Conservation (phyloP, 2,113 vertebrate species). For the Pseudolaguvia tuberculata region DNA sequence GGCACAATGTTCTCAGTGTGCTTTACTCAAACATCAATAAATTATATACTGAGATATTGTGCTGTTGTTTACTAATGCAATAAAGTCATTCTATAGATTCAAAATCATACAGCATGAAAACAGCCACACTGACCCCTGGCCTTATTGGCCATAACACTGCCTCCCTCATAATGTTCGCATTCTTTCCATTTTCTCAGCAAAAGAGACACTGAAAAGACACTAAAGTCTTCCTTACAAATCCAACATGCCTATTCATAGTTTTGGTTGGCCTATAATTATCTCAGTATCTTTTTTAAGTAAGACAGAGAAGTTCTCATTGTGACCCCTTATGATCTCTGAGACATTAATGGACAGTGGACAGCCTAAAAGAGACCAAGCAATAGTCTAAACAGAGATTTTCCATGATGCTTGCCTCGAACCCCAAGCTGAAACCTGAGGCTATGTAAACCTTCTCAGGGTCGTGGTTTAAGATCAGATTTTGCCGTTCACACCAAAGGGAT, state of each 20-base stretch:
- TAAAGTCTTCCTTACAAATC: slow-evolving; percentile 56
- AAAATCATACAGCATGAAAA: slow-evolving; percentile 6
- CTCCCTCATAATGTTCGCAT: slow-evolving; percentile 56
- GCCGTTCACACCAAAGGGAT: slow-evolving; percentile 12
- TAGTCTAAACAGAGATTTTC: slow-evolving; percentile 32
- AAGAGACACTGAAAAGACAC: slow-evolving; percentile 47
- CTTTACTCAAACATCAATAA: slow-evolving; percentile 7
- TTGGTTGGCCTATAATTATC: slow-evolving; percentile 52
- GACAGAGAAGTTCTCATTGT: slow-evolving; percentile 39
- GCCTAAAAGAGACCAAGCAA: slow-evolving; percentile 20
- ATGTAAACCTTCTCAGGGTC: slow-evolving; percentile 31
- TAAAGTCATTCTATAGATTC: background rate
- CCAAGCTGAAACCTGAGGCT: slow-evolving; percentile 24
- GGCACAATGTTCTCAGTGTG: slow-evolving; percentile 22
- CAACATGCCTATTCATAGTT: slow-evolving; percentile 59
- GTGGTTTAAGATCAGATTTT: slow-evolving; percentile 26
- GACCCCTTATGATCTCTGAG: slow-evolving; percentile 50
- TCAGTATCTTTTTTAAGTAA: slow-evolving; percentile 28
- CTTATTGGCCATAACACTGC: slow-evolving; percentile 42
- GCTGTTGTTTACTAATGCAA: slow-evolving; percentile 7
- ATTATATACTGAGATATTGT: slow-evolving; percentile 8
- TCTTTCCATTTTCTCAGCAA: slow-evolving; percentile 64
- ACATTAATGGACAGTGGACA: slow-evolving; percentile 48
- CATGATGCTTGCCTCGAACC: slow-evolving; percentile 33
- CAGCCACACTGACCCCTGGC: slow-evolving; percentile 21